Evolutionary conservation across 2,888 invertebrate genomes (phyloP).

Genomic region (Nomada ruficornis): DNA sequence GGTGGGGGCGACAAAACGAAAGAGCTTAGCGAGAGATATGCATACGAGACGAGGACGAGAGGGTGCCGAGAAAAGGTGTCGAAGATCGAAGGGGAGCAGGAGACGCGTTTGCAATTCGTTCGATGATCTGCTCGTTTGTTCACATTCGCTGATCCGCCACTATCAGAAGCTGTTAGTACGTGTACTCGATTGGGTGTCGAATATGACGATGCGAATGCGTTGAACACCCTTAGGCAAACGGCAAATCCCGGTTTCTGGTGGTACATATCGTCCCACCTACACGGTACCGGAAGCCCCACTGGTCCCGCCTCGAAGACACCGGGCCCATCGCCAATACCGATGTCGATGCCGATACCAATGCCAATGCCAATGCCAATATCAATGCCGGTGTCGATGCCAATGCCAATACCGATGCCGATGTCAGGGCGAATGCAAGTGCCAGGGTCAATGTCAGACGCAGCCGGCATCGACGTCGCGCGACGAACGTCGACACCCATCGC

Average conservation of each 20-base stretch:
- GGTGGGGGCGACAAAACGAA: neutral
- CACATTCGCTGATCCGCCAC: slow-evolving; percentile 34
- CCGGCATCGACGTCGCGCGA: slow-evolving; percentile 34
- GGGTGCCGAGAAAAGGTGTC: neutral
- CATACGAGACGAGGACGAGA: neutral
- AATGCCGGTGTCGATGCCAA: slow-evolving; percentile 36
- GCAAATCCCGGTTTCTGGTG: slow-evolving; percentile 83
- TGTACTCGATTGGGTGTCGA: slow-evolving; percentile 34
- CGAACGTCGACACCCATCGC: slow-evolving; percentile 52
- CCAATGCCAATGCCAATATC: slow-evolving; percentile 38
- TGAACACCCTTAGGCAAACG: slow-evolving; percentile 81
- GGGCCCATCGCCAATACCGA: slow-evolving; percentile 75
- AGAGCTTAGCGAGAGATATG: neutral
- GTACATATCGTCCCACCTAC: slow-evolving; percentile 83
- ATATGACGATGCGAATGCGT: slow-evolving; percentile 67
- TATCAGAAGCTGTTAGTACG: slow-evolving; percentile 23
- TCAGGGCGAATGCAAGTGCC: slow-evolving; percentile 29
- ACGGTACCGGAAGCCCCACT: slow-evolving; percentile 80
- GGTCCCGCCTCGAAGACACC: slow-evolving; percentile 82
- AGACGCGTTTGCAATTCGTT: slow-evolving; percentile 31
- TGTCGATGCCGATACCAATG: slow-evolving; percentile 53
- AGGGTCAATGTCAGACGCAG: slow-evolving; percentile 42
- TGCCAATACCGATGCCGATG: slow-evolving; percentile 26
- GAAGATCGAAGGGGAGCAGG: slow-evolving; percentile 24
- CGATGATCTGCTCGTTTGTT: slow-evolving; percentile 31